Conservation (phyloP, 2,113 vertebrate genomes). For the Ornithorhynchus anatinus region DNA sequence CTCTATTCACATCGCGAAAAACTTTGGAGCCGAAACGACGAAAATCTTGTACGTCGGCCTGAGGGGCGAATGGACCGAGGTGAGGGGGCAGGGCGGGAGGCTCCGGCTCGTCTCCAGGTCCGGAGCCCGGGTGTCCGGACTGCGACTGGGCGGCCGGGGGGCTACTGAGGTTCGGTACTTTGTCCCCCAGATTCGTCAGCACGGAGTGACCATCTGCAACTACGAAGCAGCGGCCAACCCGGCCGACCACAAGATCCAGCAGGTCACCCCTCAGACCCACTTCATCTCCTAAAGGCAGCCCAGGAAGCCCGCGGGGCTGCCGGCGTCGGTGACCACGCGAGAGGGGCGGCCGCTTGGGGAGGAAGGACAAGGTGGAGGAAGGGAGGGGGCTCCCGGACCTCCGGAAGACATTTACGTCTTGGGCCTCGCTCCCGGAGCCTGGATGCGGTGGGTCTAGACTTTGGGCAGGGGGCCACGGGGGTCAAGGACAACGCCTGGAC, state of each 20-base stretch:
- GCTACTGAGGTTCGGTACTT: background rate
- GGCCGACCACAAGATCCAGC: conserved; percentile 88
- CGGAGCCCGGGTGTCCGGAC: background rate
- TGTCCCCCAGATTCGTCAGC: conserved; percentile 82
- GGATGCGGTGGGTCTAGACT: background rate
- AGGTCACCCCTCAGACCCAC: conserved; percentile 86
- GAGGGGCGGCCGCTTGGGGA: conserved; percentile 20
- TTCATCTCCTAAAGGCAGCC: conserved; percentile 81
- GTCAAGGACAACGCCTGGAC: background rate
- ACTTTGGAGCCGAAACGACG: conserved; percentile 89
- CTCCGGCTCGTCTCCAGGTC: background rate
- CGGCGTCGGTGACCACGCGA: conserved; percentile 6
- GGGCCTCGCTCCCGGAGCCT: conserved; percentile 24
- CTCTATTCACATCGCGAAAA: conserved; percentile 93
- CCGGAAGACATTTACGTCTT: conserved; percentile 22
- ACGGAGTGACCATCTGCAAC: conserved; percentile 95
- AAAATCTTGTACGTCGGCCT: conserved; percentile 93
- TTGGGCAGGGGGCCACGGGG: background rate
- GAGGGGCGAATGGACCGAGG: conserved; percentile 92
- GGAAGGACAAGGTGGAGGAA: conserved; percentile 3
- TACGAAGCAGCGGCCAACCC: conserved; percentile 94
- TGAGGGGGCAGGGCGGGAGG: conserved; percentile 48
- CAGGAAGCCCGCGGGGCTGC: conserved; percentile 5
- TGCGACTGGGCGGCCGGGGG: background rate
- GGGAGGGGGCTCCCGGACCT: conserved; percentile 24